Percentiles rank a stretch among this genome's conserved stretches.
These are phyloP conservation scores for Meloidogyne exigua DNA, from an alignment of 1,140 invertebrate species.

Conservation along the genomic window DNA sequence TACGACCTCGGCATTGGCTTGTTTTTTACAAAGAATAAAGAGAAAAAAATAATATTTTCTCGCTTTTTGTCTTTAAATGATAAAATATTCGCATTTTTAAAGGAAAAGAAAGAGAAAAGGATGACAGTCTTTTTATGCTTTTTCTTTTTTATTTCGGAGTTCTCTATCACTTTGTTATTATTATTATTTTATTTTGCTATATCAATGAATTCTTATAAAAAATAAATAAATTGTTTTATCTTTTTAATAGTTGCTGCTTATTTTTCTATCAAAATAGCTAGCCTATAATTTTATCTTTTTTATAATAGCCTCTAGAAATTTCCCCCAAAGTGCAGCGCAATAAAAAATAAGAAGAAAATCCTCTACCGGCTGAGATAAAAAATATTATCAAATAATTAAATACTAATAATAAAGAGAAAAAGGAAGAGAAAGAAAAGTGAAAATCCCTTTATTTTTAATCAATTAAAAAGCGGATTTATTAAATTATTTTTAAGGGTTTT, in stretches of 20 bases:
- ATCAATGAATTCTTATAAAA: not conserved
- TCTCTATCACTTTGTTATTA: not conserved
- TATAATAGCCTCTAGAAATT: not conserved
- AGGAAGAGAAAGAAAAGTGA: not conserved
- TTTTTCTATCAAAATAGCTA: not conserved
- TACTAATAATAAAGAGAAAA: not conserved
- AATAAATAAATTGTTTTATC: not conserved
- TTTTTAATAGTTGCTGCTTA: not conserved
- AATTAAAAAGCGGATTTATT: not conserved
- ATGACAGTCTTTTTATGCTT: not conserved
- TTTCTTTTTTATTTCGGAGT: not conserved
- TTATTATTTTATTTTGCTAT: not conserved
- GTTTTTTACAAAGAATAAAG: not conserved
- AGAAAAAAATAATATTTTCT: not conserved
- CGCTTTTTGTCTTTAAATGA: not conserved
- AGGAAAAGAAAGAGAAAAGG: no score
- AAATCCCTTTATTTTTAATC: not conserved
- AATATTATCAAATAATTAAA: conserved; percentile 2
- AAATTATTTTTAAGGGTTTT: not conserved
- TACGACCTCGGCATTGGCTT: not conserved
- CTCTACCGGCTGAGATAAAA: not conserved
- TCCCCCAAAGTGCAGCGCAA: not conserved
- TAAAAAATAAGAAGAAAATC: not conserved
- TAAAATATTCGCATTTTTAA: not conserved
- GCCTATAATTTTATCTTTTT: no score